These are phyloP conservation scores for Varecia variegata DNA, from an alignment of 2,797 vertebrate species.

Conservation along the genomic window DNA sequence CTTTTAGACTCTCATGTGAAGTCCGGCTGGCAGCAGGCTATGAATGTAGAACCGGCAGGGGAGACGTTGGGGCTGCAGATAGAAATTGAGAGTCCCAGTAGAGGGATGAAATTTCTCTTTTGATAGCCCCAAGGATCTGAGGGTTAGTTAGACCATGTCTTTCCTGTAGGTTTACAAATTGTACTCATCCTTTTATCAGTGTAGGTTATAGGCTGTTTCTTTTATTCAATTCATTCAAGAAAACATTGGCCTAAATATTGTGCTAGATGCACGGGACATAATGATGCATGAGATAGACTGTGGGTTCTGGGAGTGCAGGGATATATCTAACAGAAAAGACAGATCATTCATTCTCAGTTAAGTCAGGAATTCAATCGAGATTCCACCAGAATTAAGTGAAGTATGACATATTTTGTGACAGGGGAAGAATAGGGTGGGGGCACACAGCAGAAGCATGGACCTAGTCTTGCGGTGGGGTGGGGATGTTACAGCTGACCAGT, in stretches of 20 bases:
- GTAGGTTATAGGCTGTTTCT: not conserved
- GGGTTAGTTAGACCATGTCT: not conserved
- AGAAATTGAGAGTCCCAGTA: not conserved
- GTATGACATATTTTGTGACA: not conserved
- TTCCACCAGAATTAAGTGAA: not conserved
- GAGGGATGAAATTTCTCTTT: not conserved
- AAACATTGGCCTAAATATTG: not conserved
- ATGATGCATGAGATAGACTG: not conserved
- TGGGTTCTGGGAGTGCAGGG: not conserved
- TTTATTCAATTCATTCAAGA: not conserved
- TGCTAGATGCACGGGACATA: not conserved
- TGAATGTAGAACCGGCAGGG: not conserved
- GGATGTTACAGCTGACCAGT: not conserved
- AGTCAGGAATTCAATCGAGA: not conserved
- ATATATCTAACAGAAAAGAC: not conserved
- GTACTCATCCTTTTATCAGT: not conserved
- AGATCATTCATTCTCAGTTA: not conserved
- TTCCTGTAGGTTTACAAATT: not conserved
- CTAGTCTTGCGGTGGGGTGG: not conserved
- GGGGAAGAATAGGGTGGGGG: not conserved
- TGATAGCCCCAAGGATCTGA: not conserved
- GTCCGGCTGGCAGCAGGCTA: not conserved
- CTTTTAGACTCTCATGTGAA: not conserved
- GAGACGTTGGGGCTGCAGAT: not conserved
- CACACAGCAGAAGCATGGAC: not conserved